Evolutionary conservation across 2,113 vertebrate species (phyloP), one percentile per base, ranked within the genome.

Genomic region (Hippoglossus stenolepis): DNA sequence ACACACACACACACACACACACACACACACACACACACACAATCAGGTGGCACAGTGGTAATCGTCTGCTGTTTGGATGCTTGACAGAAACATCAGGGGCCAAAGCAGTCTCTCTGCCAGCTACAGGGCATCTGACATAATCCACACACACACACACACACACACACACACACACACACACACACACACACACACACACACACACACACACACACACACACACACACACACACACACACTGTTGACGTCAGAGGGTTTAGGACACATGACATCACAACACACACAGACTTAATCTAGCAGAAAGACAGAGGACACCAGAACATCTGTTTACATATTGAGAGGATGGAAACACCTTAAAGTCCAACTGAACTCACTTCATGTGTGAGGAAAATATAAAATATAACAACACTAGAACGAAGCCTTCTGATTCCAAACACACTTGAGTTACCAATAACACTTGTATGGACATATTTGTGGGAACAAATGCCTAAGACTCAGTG

Each of bases 71-170:
- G 35, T 85, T 86, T 88, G 88, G 87, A 88, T 9, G 40, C 57
- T n/a, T 61, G 73, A 82, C 87, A 85, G 73, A 85, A 82, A 70
- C 80, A 80, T 88, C 75, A 74, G 62, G 70, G 71, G 90, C 61
- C 78, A 82, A 67, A 77, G 38, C 28, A 51, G 75, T 73, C 13
- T 71, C 61, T 53, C 45, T 78, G 84, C 67, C 84, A 84, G 81
- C 74, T 80, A 78, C 78, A 79, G 85, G 70, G 54, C 73, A 80
- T 84, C 70, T 79, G 74, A 71, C 72, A 85, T 82, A 86, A 84
- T 84, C 69, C 71, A 73, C 49, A 81, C 51, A 28, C 47, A 64
- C 23, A 59, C 53, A 66, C 63, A 51, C 62, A 18, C 18, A 59
- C 14, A 72, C 64, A 28, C 71, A 73, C 56, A 82, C 51, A 28